phyloP scores from a whole-genome alignment of 1,140 invertebrate species.

The Meloidogyne hapla region DNA sequence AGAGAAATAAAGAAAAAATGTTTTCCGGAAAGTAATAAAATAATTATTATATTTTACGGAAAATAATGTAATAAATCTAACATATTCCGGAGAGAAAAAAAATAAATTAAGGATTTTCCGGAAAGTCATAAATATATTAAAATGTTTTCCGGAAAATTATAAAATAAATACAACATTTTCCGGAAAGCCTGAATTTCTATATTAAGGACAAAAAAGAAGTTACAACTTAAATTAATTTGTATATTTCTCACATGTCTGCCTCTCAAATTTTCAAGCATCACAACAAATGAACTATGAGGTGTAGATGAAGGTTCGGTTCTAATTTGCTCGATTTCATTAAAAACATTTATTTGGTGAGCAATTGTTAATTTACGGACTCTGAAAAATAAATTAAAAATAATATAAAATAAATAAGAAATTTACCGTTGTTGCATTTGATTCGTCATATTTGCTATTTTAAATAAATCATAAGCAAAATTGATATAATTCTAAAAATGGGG shows the following conservation, averaged over 20 bases:
- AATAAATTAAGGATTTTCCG: too few species aligned
- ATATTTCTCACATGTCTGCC: too few species aligned
- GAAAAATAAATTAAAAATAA: too few species aligned
- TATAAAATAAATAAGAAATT: too few species aligned
- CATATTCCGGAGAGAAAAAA: too few species aligned
- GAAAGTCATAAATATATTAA: too few species aligned
- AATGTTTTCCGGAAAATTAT: too few species aligned
- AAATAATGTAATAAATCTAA: too few species aligned
- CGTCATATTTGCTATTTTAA: constrained; percentile 29
- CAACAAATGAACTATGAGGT: background rate
- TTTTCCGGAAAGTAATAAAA: background rate
- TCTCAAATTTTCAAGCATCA: constrained; percentile 10
- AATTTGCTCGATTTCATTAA: background rate
- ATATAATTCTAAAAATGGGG: constrained; percentile 30
- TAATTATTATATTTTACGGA: too few species aligned
- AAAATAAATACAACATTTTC: too few species aligned
- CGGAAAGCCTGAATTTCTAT: background rate
- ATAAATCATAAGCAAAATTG: constrained; percentile 33
- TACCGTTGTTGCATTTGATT: constrained; percentile 18
- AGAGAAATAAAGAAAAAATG: background rate
- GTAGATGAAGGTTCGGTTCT: background rate
- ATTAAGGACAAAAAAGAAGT: too few species aligned
- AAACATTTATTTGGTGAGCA: constrained; percentile 3
- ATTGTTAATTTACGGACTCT: constrained; percentile 22
- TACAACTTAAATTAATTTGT: too few species aligned